Evolutionary conservation across 2,113 vertebrate genomes (phyloP).

Genomic region (Otus sunia): DNA sequence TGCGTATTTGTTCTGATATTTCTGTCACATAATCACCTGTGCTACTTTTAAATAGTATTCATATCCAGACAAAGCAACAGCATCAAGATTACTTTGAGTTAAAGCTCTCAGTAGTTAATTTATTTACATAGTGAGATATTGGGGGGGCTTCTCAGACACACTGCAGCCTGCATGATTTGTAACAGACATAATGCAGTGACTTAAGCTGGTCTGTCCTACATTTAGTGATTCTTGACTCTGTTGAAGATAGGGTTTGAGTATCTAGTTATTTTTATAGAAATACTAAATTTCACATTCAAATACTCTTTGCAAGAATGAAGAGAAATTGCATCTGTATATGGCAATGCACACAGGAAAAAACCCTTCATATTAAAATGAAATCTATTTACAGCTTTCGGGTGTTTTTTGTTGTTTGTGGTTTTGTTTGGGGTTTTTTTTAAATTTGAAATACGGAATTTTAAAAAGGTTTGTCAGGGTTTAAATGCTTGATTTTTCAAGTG

Average conservation of each 20-base stretch:
- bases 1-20: not conserved
- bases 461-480: not conserved
- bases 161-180: not conserved
- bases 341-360: not conserved
- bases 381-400: not conserved
- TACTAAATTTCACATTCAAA: not conserved
- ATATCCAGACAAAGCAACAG: not conserved
- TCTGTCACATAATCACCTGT: not conserved
- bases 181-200: not conserved
- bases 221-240: not conserved
- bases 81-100: not conserved
- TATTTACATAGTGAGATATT: not conserved
- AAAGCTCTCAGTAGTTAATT: not conserved
- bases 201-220: not conserved
- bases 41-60: not conserved
- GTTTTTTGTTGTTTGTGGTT: not conserved
- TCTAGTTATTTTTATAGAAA: not conserved
- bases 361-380: not conserved
- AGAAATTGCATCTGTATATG: not conserved
- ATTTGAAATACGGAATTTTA: not conserved
- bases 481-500: not conserved
- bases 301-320: not conserved
- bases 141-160: not conserved
- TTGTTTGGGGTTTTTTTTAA: not conserved
- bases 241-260: not conserved